Percentiles rank a stretch among this genome's conserved stretches.
Conservation (phyloP, 2,888 invertebrate species). For the Podotricha telesiphe region DNA sequence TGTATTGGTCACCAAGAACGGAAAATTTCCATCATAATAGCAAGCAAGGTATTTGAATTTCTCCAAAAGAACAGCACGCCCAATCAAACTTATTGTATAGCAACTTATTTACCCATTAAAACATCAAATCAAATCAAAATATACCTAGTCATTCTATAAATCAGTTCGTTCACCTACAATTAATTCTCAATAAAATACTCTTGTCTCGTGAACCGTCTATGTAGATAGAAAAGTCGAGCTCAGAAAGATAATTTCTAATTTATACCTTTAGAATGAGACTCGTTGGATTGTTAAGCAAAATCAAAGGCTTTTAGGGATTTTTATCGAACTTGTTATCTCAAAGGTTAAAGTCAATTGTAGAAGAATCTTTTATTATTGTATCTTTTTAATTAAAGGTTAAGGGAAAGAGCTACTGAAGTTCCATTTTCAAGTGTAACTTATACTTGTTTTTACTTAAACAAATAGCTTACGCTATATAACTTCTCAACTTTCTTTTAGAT, state of each 20-base stretch:
- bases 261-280: slow-evolving; percentile 25
- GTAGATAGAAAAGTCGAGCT: slow-evolving; percentile 19
- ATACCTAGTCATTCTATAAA: neutral
- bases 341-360: slow-evolving; percentile 11
- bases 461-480: slow-evolving; percentile 2
- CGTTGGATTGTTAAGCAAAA: slow-evolving; percentile 23
- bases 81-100: slow-evolving; percentile 5
- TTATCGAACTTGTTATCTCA: slow-evolving; percentile 22
- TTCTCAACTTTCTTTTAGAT: neutral
- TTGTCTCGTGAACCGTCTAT: slow-evolving; percentile 14
- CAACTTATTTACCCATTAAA: neutral
- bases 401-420: slow-evolving; percentile 3
- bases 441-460: slow-evolving; percentile 10
- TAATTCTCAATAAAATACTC: slow-evolving; percentile 17
- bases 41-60: neutral
- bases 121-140: neutral
- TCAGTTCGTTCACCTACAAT: slow-evolving; percentile 13
- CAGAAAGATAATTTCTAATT: slow-evolving; percentile 28
- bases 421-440: slow-evolving; percentile 8
- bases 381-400: slow-evolving; percentile 23
- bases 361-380: slow-evolving; percentile 18
- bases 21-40: neutral
- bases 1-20: too few relatives aligned
- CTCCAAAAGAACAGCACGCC: neutral
- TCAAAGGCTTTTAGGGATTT: slow-evolving; percentile 15